phyloP scores from a whole-genome alignment of 2,888 invertebrate species.

The Acanthosepion lycidas region DNA sequence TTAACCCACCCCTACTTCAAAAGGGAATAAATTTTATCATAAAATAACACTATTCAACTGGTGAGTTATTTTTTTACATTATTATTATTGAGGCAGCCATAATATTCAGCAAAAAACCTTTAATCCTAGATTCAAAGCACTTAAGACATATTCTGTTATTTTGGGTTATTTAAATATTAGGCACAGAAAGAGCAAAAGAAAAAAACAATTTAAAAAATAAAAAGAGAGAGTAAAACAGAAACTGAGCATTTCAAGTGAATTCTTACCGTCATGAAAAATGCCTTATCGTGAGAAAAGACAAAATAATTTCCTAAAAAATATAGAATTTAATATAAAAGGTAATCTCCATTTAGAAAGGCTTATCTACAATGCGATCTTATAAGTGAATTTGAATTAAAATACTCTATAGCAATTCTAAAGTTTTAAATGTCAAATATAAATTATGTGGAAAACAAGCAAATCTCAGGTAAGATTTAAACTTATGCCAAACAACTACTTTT shows the following conservation, averaged over 20 bases:
- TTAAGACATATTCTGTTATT: background rate
- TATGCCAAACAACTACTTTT: background rate
- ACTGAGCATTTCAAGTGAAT: background rate
- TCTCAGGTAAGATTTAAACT: background rate
- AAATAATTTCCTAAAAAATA: constrained; percentile 10
- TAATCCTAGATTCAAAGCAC: background rate
- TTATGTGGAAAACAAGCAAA: background rate
- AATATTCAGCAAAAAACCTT: background rate
- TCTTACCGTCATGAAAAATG: constrained; percentile 22
- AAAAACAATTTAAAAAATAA: no score
- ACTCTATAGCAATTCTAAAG: background rate
- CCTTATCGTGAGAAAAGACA: background rate
- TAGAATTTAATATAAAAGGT: background rate
- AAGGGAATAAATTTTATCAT: background rate
- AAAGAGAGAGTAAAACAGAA: background rate
- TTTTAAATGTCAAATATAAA: background rate
- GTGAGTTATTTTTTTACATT: background rate
- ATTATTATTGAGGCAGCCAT: background rate
- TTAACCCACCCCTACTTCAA: background rate
- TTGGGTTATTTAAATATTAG: background rate
- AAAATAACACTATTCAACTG: background rate
- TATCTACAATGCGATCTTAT: no score
- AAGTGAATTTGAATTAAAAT: background rate
- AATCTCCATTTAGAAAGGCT: background rate
- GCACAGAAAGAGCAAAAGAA: background rate